Evolutionary conservation across 2,797 vertebrate species (phyloP).

Genomic region (Epinephelus malabaricus): DNA sequence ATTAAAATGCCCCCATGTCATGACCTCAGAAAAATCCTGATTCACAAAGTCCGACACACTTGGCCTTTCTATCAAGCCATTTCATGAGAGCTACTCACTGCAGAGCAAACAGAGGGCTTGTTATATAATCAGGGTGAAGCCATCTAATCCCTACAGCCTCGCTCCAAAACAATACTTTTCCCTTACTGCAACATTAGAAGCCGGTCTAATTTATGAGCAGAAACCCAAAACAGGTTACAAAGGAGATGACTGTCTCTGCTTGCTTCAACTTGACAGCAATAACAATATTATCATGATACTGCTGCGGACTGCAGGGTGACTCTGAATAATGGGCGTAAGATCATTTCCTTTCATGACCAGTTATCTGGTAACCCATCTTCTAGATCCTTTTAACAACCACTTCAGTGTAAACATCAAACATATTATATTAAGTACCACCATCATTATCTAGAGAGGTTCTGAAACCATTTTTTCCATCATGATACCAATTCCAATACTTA

Average conservation of each 20-base stretch:
- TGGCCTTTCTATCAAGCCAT: slow-evolving; percentile 19
- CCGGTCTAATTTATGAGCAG: slow-evolving; percentile 14
- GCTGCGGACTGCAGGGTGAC: neutral
- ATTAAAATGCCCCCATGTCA: slow-evolving; percentile 15
- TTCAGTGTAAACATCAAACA: neutral
- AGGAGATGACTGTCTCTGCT: neutral
- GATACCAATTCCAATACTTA: no score
- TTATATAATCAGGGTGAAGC: slow-evolving; percentile 54
- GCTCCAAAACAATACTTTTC: slow-evolving; percentile 38
- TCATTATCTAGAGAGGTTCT: no score
- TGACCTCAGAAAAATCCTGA: slow-evolving; percentile 18
- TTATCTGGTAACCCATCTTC: neutral
- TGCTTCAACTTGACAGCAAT: neutral
- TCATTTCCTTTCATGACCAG: slow-evolving; percentile 10
- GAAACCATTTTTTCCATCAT: no score
- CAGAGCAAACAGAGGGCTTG: slow-evolving; percentile 31
- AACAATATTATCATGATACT: neutral
- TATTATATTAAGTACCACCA: neutral
- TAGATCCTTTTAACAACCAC: neutral
- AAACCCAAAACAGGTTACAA: slow-evolving; percentile 1
- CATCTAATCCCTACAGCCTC: slow-evolving; percentile 35
- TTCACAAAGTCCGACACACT: slow-evolving; percentile 15
- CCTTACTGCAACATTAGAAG: neutral
- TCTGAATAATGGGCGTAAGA: neutral
- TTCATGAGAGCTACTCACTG: slow-evolving; percentile 46